A percentile compares a stretch with the other conserved stretches of the same genome.
Conservation (phyloP, 1,140 invertebrate genomes). For the Marisa cornuarietis region DNA sequence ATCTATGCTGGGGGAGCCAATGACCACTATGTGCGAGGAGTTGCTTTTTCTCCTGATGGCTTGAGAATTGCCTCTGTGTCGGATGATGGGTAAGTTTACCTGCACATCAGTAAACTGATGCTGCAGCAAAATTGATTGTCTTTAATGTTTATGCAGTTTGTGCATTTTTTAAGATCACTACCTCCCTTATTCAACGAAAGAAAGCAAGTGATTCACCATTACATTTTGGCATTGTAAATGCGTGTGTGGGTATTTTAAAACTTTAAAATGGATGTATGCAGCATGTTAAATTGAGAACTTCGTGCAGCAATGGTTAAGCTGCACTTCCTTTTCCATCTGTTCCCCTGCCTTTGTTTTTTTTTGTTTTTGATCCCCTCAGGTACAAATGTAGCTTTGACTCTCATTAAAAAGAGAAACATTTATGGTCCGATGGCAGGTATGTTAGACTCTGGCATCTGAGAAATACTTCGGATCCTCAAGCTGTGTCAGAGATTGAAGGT, state of each 20-base stretch:
- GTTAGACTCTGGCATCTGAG: slow-evolving; percentile 68
- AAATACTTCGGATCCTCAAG: slow-evolving; percentile 60
- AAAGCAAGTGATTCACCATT: no score
- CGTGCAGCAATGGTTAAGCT: not conserved
- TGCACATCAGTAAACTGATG: no score
- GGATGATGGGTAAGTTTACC: slow-evolving; percentile 68
- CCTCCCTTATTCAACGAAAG: not conserved
- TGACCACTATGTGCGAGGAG: slow-evolving; percentile 67
- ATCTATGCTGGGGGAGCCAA: slow-evolving; percentile 72
- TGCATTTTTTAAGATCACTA: not conserved
- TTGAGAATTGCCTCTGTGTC: slow-evolving; percentile 67
- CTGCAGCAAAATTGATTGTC: no score
- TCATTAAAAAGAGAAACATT: no score
- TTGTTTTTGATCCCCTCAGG: slow-evolving; percentile 32
- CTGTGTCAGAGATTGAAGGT: slow-evolving; percentile 60
- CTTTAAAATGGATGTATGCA: not conserved
- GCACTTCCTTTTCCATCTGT: not conserved
- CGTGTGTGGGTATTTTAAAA: no score
- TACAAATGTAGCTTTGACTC: no score
- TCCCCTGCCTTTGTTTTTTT: not conserved
- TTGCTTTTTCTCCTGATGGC: slow-evolving; percentile 68
- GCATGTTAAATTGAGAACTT: not conserved
- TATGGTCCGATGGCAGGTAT: slow-evolving; percentile 51
- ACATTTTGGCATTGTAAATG: no score
- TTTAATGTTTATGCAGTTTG: not conserved